Evolutionary conservation across 2,797 vertebrate genomes (phyloP).

Genomic region (Fistularia tabacaria): DNA sequence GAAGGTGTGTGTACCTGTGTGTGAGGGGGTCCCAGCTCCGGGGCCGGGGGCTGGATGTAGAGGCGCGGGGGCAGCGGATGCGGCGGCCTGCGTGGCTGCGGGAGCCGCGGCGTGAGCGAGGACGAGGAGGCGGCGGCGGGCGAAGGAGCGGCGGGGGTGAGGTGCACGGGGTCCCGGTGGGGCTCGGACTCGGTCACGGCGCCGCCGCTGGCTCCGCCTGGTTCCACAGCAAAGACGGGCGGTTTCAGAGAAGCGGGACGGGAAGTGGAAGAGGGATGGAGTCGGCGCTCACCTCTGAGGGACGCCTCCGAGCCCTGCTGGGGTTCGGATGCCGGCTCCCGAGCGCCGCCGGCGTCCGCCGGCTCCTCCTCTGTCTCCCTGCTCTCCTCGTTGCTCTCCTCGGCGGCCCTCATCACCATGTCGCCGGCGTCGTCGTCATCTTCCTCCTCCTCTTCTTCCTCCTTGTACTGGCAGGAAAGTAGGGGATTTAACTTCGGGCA

Average conservation of each 20-base stretch:
- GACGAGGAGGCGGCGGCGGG: conserved; percentile 71
- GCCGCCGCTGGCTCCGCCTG: conserved; percentile 80
- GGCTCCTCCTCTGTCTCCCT: conserved; percentile 73
- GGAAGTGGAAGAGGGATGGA: background rate
- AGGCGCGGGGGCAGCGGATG: conserved; percentile 89
- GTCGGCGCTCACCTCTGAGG: conserved; percentile 74
- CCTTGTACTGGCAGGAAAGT: conserved; percentile 71
- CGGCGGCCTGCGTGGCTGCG: conserved; percentile 84
- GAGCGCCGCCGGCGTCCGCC: conserved; percentile 78
- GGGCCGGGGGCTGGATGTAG: conserved; percentile 90
- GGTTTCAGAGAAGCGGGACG: background rate
- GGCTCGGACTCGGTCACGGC: conserved; percentile 74
- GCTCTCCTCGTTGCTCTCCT: conserved; percentile 87
- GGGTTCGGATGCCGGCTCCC: conserved; percentile 80
- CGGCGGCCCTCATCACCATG: conserved; percentile 79
- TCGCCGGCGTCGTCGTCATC: conserved; percentile 84
- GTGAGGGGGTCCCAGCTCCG: conserved; percentile 87
- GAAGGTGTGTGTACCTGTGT: conserved; percentile 76
- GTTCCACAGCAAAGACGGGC: background rate
- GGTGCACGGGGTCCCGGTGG: conserved; percentile 70
- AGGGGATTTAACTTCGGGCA: background rate
- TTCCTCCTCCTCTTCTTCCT: conserved; percentile 75
- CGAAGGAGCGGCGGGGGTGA: conserved; percentile 65
- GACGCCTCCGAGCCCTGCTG: conserved; percentile 82
- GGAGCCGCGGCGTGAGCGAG: conserved; percentile 76